Conservation (phyloP, 2,888 invertebrate species). For the Anthophora plumipes region DNA sequence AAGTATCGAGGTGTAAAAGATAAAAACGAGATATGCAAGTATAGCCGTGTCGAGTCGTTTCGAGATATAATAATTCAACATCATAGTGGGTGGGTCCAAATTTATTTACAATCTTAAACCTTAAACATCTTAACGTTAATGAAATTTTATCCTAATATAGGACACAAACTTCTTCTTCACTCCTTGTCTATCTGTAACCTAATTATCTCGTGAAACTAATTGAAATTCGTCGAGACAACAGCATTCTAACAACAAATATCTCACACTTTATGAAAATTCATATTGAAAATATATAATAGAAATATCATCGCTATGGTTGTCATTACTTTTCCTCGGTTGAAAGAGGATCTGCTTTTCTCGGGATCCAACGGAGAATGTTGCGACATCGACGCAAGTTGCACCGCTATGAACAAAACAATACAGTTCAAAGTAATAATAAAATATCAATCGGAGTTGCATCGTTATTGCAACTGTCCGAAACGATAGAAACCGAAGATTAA, state of each 20-base stretch:
- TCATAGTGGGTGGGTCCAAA: neutral
- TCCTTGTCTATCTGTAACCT: neutral
- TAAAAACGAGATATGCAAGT: too few relatives aligned
- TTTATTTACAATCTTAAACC: slow-evolving; percentile 54
- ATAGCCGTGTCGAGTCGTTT: too few relatives aligned
- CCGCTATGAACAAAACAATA: slow-evolving; percentile 46
- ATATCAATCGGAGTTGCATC: neutral
- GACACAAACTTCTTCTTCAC: slow-evolving; percentile 23
- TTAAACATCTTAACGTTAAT: neutral
- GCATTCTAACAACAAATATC: neutral
- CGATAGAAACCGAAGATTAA: neutral
- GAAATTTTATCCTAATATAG: slow-evolving; percentile 58
- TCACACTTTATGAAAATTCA: neutral
- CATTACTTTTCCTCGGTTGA: neutral
- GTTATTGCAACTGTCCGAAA: neutral
- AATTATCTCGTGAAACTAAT: neutral
- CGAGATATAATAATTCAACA: neutral
- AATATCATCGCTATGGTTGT: slow-evolving; percentile 14
- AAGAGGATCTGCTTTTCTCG: slow-evolving; percentile 29
- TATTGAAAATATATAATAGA: slow-evolving; percentile 27
- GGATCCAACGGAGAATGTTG: slow-evolving; percentile 60
- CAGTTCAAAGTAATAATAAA: neutral
- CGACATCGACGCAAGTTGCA: slow-evolving; percentile 67
- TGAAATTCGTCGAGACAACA: neutral
- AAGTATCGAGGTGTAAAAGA: too few relatives aligned